Base-by-base conservation (phyloP, 92 coral and sea anemone genomes). In the Zoanthus sociatus region DNA sequence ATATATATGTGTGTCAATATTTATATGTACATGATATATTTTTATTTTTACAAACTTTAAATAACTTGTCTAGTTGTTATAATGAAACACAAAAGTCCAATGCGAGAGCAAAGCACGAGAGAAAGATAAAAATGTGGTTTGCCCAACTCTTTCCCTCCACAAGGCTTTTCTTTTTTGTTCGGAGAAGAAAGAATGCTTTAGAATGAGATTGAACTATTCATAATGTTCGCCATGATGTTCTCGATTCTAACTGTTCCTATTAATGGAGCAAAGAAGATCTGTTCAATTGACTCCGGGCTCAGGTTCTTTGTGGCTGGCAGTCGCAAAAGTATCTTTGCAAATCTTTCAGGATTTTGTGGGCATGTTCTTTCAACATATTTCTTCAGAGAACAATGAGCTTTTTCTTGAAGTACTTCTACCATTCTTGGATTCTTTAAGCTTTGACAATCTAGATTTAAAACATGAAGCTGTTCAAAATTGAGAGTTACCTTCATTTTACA, bases 181-280 rank as follows among this genome's bases (percentile, higher is more conserved):
- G 9, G 16, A 71, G 42, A 18, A 13, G 13, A 53, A 9, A 17
- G 58, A 46, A 18, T 5, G 1, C 53, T 26, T 26, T 81, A 84
- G 21, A 84, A 84, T 33, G 91, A 16, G 73, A 87, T 72, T 5
- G 94, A 82, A 54, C 87, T 93, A 50, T 92, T 88, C 53, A 97
- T 82, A 16, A 97, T 97, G 67, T 94, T 92, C 61, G 93, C 95
- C 98, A 97, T 93, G 60, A 97, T 97, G 71, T 92, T 94, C 66
- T 93, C 96, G 31, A 97, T 95, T 76, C 88, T 92, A 14, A 97
- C 98, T 42, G 92, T 94, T 32, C 99, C 99, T 45, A 97, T 95
- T 60, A 97, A 90, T 9, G 98, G 98, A 26, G 95, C 89, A 82
- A 97, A 97, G 87, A 97, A 97, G 31, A 97, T 83, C 56, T 95